Evolutionary conservation across 1,140 invertebrate genomes (phyloP), one percentile per base, ranked within the genome.

Genomic region (Drosophila quadrilineata): DNA sequence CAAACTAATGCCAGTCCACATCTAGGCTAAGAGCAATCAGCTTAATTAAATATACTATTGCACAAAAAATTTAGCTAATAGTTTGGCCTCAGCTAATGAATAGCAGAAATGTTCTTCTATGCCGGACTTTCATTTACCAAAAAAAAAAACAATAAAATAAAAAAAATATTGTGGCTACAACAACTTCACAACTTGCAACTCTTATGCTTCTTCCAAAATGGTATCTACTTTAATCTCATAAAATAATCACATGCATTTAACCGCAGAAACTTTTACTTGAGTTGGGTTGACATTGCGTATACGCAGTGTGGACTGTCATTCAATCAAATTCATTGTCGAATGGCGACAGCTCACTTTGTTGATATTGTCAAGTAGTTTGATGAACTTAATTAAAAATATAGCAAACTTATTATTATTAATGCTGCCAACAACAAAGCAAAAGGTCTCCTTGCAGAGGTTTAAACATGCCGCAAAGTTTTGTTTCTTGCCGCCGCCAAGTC

Each of bases 331-430:
- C 17, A 22, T 56, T 46, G 43, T 12, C 16, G 10, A 8, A 48
- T 29, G 63, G 24, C 24, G 48, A 12, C 77, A 82, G 77, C 64
- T 84, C 77, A 77, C 77, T 84, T 79, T 85, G 74, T 77, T 84
- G 66, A 85, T 75, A 71, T 85, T 71, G 70, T 64, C 45, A 73
- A 71, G 56, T 82, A 85, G 77, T 84, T 85, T 84, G 70, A 71
- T 71, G 77, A 84, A 84, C 79, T 74, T 84, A 77, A 84, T 84
- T 85, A 84, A 84, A 85, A 85, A 85, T 84, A 74, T 74, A 43
- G 41, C 68, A 75, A 71, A 65, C 58, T 82, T 70, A 70, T 74
- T 84, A 70, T 74, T 84, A 85, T 84, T 84, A 77, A 84, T 64
- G 77, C 45, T 49, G 29, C 53, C 8, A 17, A 12, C 6, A 16